Evolutionary conservation across 2,113 vertebrate species (phyloP), one percentile per base, ranked within the genome.

Genomic region (Cathartes aura): DNA sequence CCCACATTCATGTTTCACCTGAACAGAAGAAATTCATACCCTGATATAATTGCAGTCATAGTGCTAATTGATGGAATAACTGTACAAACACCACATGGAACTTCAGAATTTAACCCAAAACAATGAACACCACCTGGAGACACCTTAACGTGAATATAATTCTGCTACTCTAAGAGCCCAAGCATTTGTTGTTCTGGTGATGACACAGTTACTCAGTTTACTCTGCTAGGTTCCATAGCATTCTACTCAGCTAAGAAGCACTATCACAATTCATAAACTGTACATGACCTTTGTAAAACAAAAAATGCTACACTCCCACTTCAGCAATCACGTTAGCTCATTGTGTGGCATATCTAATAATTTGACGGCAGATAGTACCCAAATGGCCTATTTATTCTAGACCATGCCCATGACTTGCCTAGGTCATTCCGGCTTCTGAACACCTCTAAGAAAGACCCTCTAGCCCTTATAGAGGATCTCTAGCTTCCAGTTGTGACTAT

Each of bases 61-160:
- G 13, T 62, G 40, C 3, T 62, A 76, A 64, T 56, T 95, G 36
- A 80, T 78, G 13, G 30, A 93, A 87, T 85, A 84, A 59, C 60
- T 82, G 34, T 47, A 67, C 42, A 94, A 91, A 91, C 23, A 63
- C 18, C 6, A 48, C 18, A 56, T 38, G 27, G 27, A 93, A 90
- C 34, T 91, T 88, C 58, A 78, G 42, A 92, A 92, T 73, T 91
- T 71, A 79, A 96, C 87, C 22, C 47, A 89, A 82, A 95, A 82
- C 38, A 82, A 75, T 76, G 92, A 95, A 74, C 45, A 48, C 11
- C 24, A 80, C 90, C 82, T 89, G 79, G 56, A 94, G 40, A 66
- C 38, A 62, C 50, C 60, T 87, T 93, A 85, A 76, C 29, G 62
- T 16, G 16, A 93, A 66, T 70, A 78, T 48, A 72, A 81, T 70